phyloP scores from a whole-genome alignment of 2,888 invertebrate species.

The Nezara viridula region DNA sequence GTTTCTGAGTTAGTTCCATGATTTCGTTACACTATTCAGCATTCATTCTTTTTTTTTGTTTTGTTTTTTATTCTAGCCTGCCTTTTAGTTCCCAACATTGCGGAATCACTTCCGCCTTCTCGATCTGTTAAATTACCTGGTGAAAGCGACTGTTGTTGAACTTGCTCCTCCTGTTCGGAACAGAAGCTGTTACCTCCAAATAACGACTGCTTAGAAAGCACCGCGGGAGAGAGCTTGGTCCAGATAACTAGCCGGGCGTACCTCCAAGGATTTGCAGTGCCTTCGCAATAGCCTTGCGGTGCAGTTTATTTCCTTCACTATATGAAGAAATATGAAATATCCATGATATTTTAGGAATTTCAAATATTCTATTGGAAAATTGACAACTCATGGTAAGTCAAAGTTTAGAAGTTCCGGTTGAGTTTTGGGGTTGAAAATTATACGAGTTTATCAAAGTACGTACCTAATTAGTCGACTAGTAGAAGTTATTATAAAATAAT shows the following conservation, averaged over 20 bases:
- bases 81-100: not conserved
- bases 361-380: no score
- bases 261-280: not conserved
- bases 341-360: not conserved
- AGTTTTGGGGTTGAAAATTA: no score
- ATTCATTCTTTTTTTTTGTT: not conserved
- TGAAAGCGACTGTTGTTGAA: conserved; percentile 14
- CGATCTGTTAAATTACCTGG: not conserved
- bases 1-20: not conserved
- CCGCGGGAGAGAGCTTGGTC: conserved; percentile 23
- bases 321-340: not conserved
- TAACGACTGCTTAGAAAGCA: conserved; percentile 20
- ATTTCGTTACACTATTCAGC: not conserved
- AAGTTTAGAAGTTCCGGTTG: no score
- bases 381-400: no score
- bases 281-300: not conserved
- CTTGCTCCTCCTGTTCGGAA: not conserved
- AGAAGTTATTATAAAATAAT: no score
- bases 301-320: not conserved
- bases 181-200: not conserved
- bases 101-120: not conserved
- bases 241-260: conserved; percentile 8
- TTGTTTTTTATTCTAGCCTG: not conserved
- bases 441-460: no score
- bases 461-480: no score